Base-by-base conservation (phyloP, 2,113 vertebrate species). In the Glareola pratincola region DNA sequence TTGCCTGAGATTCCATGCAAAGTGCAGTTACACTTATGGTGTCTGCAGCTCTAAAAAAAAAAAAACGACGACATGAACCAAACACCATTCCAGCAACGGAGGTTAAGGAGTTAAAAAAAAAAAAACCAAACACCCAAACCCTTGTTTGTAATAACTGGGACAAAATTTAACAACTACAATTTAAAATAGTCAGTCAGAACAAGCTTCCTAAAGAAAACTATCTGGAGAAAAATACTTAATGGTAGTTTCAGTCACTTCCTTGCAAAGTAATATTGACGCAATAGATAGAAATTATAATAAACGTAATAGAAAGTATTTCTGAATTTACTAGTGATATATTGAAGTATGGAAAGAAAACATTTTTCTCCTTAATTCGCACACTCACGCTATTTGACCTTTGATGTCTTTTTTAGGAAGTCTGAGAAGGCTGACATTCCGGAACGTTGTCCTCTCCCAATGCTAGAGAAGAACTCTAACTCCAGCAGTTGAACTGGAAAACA, bases 391-490 rank as follows among this genome's bases (percentile, higher is more conserved):
- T 7, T 87, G 43, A 87, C 26, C 68, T 43, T 48, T 34, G 36
- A 77, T 64, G 83, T 67, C 6, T 41, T 66, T 68, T 43, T 37
- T 29, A 60, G 5, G 56, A 91, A 75, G 60, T 30, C 27, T 39
- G 37, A 66, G 32, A 76, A 86, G 29, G 83, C 12, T 2, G 2
- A 22, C 7, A 37, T 6, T 91, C 68, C 41, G 47, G 20, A 79
- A 90, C 2, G 0, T 2, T 64, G 22, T 76, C 19, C 32, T 88
- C 9, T 1, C 24, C 30, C 39, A 39, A 0, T 20, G 14, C 20
- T 63, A 39, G 15, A 53, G 36, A n/a, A 86, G 27, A 91, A 83
- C 12, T 43, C 1, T 22, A 83, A 57, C 5, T 34, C 10, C 19
- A 4, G 32, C 57, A 68, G 53, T 4, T 79, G 34, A 82, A 64